phyloP scores from a whole-genome alignment of 2,888 invertebrate species.

The Glaucopsyche alexis region DNA sequence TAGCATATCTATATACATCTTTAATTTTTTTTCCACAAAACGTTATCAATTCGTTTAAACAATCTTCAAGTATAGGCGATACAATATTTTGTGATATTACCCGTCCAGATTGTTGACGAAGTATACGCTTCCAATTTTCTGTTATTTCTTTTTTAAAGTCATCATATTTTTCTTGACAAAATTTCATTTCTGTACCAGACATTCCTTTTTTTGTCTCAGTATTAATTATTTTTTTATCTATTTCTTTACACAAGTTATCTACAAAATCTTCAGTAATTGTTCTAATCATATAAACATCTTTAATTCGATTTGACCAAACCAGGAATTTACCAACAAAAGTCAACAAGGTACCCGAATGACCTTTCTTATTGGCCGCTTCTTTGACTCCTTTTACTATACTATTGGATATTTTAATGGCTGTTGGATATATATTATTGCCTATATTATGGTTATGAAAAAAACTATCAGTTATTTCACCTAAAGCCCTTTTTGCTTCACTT shows the following conservation, averaged over 20 bases:
- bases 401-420: constrained; percentile 14
- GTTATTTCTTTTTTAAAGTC: constrained; percentile 27
- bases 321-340: constrained; percentile 19
- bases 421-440: constrained; percentile 25
- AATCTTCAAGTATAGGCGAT: constrained; percentile 19
- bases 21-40: constrained; percentile 27
- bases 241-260: constrained; percentile 15
- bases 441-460: constrained; percentile 29
- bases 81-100: constrained; percentile 26
- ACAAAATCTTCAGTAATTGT: constrained; percentile 12
- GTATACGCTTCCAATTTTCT: constrained; percentile 23
- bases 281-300: constrained; percentile 12
- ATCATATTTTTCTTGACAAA: constrained; percentile 21
- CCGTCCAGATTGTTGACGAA: constrained; percentile 28
- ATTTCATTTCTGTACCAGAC: neutral
- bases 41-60: constrained; percentile 16
- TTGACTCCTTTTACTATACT: constrained; percentile 23
- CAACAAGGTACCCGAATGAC: neutral
- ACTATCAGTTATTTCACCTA: constrained; percentile 14
- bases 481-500: constrained; percentile 25
- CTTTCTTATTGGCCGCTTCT: constrained; percentile 23
- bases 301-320: constrained; percentile 28
- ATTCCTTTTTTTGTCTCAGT: neutral
- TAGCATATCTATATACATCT: constrained; percentile 16
- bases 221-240: constrained; percentile 23